phyloP scores from a whole-genome alignment of 1,140 invertebrate species.

The Caenorhabditis brenneri region DNA sequence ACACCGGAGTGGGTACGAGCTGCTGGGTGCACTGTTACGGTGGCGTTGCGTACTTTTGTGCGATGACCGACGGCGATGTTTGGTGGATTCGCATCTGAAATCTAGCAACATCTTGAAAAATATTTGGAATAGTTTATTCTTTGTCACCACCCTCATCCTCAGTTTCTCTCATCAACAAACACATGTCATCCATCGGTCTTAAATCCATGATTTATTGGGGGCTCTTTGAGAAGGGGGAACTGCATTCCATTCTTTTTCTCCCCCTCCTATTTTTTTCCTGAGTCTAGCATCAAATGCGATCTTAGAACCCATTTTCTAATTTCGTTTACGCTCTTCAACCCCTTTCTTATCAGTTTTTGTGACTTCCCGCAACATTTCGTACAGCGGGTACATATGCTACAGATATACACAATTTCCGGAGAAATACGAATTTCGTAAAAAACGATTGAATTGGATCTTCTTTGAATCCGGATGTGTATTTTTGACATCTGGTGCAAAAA shows the following conservation, averaged over 20 bases:
- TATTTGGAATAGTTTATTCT: neutral
- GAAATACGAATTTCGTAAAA: neutral
- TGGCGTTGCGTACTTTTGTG: conserved; percentile 45
- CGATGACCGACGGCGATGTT: conserved; percentile 46
- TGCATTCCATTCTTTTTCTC: neutral
- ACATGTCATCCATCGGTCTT: neutral
- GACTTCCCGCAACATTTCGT: neutral
- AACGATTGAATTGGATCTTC: neutral
- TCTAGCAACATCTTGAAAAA: neutral
- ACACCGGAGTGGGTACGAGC: conserved; percentile 47
- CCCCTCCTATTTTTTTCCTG: neutral
- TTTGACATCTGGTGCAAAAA: conserved; percentile 9
- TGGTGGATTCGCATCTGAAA: conserved; percentile 48
- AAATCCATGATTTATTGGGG: conserved; percentile 29
- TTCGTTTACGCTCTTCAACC: neutral
- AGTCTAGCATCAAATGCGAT: neutral
- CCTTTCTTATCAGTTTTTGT: neutral
- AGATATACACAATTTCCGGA: too few relatives aligned
- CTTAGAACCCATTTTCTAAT: neutral
- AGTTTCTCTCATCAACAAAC: conserved; percentile 13
- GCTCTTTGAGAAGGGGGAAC: neutral
- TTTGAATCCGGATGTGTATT: conserved; percentile 3
- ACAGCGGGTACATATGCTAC: neutral
- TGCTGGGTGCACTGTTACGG: conserved; percentile 48
- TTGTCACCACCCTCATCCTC: neutral